Evolutionary conservation across 2,113 vertebrate genomes (phyloP).

Genomic region (Corynorhinus townsendii): DNA sequence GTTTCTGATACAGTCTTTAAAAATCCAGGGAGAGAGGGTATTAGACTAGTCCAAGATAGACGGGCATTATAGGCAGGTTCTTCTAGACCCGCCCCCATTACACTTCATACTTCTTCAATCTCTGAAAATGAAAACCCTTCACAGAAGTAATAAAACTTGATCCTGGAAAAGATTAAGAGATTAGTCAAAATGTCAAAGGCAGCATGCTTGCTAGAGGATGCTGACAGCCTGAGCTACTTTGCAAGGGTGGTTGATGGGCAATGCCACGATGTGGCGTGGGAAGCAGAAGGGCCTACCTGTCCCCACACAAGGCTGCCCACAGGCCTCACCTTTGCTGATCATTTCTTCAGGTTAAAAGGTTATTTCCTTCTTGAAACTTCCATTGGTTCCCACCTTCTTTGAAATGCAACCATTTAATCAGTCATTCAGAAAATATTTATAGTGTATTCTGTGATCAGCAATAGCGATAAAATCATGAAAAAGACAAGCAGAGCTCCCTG

Average conservation of each 20-base stretch:
- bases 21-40: neutral
- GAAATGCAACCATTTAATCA: neutral
- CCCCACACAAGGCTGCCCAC: neutral
- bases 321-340: neutral
- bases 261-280: neutral
- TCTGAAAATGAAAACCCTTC: slow-evolving; percentile 37
- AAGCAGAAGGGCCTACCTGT: neutral
- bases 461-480: neutral
- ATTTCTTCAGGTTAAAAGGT: neutral
- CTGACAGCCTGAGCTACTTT: neutral
- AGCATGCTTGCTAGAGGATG: neutral
- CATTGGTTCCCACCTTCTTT: neutral
- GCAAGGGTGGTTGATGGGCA: neutral
- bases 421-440: neutral
- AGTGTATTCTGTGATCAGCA: neutral
- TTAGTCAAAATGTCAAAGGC: slow-evolving; percentile 12
- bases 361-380: neutral
- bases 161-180: slow-evolving; percentile 45
- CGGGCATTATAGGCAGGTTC: neutral
- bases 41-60: neutral
- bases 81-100: neutral
- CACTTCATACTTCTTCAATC: neutral
- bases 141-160: slow-evolving; percentile 52
- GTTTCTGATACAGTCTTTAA: neutral
- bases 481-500: neutral